Evolutionary conservation across 2,888 invertebrate genomes (phyloP).

Genomic region (Steinernema hermaphroditum): DNA sequence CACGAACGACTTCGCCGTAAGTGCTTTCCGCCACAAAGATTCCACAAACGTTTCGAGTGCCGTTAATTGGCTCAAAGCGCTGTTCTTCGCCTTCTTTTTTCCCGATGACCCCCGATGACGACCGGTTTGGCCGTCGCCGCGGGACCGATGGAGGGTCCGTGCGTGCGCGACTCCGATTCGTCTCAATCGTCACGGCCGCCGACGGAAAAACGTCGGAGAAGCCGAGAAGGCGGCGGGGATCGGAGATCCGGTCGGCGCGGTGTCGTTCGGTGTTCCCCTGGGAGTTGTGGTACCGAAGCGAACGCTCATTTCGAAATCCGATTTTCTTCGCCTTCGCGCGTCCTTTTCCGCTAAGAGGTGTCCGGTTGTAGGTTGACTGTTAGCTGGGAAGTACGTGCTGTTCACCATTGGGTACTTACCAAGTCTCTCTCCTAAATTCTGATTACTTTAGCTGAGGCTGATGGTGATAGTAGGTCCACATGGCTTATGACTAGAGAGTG

Average conservation of each 20-base stretch:
- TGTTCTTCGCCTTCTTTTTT: conserved; percentile 2
- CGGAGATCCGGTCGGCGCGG: conserved; percentile 11
- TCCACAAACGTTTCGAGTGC: conserved; percentile 13
- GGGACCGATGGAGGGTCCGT: background rate
- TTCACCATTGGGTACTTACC: too few species aligned
- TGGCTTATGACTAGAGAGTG: too few species aligned
- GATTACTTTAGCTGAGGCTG: too few species aligned
- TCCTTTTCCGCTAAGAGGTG: too few species aligned
- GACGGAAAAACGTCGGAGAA: conserved; percentile 20
- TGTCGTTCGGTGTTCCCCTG: background rate
- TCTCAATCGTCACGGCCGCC: background rate
- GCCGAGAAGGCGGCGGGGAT: conserved; percentile 8
- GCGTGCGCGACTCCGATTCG: background rate
- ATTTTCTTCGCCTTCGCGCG: background rate
- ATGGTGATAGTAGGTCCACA: too few species aligned
- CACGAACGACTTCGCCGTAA: conserved; percentile 7
- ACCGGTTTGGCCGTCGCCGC: conserved; percentile 8
- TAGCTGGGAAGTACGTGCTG: too few species aligned
- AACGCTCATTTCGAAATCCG: conserved; percentile 2
- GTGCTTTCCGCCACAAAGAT: too few species aligned
- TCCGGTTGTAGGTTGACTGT: too few species aligned
- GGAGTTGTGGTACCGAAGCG: background rate
- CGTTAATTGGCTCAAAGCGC: background rate
- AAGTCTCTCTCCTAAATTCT: too few species aligned
- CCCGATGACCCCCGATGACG: background rate